Conservation (phyloP, 1,140 invertebrate genomes). For the Drosophila bocki region DNA sequence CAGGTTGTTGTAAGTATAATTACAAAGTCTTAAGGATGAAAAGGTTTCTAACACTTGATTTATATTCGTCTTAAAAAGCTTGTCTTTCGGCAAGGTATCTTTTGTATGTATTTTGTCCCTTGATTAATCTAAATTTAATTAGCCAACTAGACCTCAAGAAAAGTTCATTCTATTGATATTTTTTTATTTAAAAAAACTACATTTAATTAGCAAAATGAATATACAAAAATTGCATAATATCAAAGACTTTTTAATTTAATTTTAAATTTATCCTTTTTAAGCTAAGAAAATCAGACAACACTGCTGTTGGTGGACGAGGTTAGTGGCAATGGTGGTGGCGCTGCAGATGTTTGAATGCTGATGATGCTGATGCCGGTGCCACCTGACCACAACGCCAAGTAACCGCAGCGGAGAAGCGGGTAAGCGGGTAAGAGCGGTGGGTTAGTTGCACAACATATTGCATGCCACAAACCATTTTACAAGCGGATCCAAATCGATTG, state of each 20-base stretch:
- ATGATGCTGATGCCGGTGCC: conserved; percentile 27
- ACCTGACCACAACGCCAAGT: conserved; percentile 71
- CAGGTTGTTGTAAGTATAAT: too few relatives aligned
- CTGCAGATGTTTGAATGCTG: conserved; percentile 27
- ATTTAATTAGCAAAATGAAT: not conserved
- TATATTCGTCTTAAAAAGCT: too few relatives aligned
- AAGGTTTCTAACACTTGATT: too few relatives aligned
- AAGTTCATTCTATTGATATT: not conserved
- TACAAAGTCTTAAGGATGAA: too few relatives aligned
- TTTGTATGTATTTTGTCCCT: too few relatives aligned
- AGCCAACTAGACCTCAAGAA: too few relatives aligned
- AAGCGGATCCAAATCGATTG: conserved; percentile 69
- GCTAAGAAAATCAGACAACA: not conserved
- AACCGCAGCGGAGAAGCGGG: conserved; percentile 61
- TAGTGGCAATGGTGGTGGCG: conserved; percentile 11
- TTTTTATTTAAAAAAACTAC: not conserved
- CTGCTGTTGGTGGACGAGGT: not conserved
- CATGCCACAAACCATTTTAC: conserved; percentile 75
- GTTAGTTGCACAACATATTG: conserved; percentile 76
- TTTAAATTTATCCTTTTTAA: not conserved
- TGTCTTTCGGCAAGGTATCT: too few relatives aligned
- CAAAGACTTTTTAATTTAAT: not conserved
- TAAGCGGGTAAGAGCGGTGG: conserved; percentile 24
- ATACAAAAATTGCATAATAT: not conserved
- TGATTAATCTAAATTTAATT: too few relatives aligned